Conservation (phyloP, 2,113 vertebrate species). For the Casuarius casuarius region DNA sequence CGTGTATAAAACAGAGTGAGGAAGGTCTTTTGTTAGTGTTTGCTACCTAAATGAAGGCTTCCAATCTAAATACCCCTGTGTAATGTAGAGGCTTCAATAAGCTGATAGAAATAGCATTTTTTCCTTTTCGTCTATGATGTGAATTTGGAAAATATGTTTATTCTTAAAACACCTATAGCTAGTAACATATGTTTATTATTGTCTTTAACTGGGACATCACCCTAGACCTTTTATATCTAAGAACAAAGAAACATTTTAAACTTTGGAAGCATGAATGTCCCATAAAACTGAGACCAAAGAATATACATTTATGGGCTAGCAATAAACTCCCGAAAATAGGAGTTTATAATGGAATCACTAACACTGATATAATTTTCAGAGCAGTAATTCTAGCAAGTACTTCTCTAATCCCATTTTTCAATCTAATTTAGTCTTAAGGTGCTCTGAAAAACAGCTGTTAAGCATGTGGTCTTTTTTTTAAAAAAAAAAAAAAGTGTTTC, state of each 20-base stretch:
- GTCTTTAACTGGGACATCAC: conserved; percentile 36
- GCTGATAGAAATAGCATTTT: neutral
- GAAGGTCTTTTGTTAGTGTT: neutral
- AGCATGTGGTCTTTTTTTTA: conserved; percentile 20
- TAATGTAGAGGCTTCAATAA: neutral
- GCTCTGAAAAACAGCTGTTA: conserved; percentile 53
- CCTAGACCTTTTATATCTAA: conserved; percentile 51
- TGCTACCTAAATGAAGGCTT: neutral
- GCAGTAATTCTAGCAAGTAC: conserved; percentile 33
- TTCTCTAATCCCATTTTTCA: neutral
- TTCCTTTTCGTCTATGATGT: neutral
- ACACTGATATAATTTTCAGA: conserved; percentile 69
- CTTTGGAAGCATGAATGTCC: conserved; percentile 53
- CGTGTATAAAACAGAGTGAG: neutral
- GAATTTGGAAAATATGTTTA: conserved; percentile 18
- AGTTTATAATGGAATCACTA: conserved; percentile 71
- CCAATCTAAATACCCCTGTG: neutral
- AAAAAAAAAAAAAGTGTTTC: neutral
- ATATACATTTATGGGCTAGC: conserved; percentile 66
- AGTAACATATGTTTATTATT: conserved; percentile 30
- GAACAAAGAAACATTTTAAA: conserved; percentile 63
- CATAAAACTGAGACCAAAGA: conserved; percentile 67
- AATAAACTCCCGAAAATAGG: conserved; percentile 74
- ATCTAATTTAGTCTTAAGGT: conserved; percentile 1
- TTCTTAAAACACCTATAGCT: neutral